Evolutionary conservation across 2,888 invertebrate genomes (phyloP).

Genomic region (Therioaphis trifolii): DNA sequence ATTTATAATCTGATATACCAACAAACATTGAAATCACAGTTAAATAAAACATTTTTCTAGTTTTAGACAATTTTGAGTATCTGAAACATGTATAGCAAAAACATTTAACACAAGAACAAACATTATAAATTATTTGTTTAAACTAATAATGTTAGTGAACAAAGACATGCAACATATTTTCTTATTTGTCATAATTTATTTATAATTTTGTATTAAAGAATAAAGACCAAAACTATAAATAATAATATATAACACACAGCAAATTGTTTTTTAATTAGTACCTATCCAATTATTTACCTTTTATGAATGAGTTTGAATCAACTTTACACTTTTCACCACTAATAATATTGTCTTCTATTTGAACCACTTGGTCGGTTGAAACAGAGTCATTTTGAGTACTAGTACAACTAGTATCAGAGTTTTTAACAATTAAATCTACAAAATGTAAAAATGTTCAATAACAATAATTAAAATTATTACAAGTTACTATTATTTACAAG

Average conservation of each 20-base stretch:
- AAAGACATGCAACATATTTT: neutral
- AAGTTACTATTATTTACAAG: constrained; percentile 14
- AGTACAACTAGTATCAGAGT: constrained; percentile 14
- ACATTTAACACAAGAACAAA: constrained; percentile 16
- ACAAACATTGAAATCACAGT: constrained; percentile 8
- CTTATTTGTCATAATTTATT: too few species aligned
- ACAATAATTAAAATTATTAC: constrained; percentile 9
- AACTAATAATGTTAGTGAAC: neutral
- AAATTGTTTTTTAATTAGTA: constrained; percentile 16
- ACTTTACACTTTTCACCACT: constrained; percentile 4
- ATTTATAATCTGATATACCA: neutral
- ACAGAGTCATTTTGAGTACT: constrained; percentile 12
- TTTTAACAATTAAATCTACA: constrained; percentile 10
- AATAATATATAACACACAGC: neutral
- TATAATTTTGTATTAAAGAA: constrained; percentile 12
- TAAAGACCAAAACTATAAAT: neutral
- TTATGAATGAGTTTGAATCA: constrained; percentile 4
- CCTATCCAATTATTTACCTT: constrained; percentile 13
- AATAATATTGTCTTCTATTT: constrained; percentile 13
- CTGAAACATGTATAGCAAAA: constrained; percentile 13
- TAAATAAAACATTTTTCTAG: too few species aligned
- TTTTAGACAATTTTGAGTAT: constrained; percentile 3
- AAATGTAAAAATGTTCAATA: constrained; percentile 2
- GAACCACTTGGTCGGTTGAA: constrained; percentile 5
- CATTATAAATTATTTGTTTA: constrained; percentile 7